Conservation (phyloP, 1,140 invertebrate species). For the Halesus radiatus region DNA sequence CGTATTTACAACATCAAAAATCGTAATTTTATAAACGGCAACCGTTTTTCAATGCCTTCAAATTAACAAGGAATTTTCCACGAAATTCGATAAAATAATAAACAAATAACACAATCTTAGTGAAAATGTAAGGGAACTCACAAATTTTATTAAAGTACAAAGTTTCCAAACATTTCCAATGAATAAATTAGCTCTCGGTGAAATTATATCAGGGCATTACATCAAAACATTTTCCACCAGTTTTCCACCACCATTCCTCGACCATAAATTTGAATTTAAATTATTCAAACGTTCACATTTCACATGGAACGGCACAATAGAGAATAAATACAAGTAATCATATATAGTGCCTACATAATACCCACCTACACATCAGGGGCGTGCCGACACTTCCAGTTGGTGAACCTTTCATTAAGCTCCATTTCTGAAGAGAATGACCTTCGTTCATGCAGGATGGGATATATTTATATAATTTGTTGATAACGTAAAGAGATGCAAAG, state of each 20-base stretch:
- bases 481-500: too few species aligned
- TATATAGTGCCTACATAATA: not conserved
- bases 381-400: too few species aligned
- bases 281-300: conserved; percentile 32
- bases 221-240: conserved; percentile 34
- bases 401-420: too few species aligned
- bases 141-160: conserved; percentile 8
- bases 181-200: conserved; percentile 34
- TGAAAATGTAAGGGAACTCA: conserved; percentile 5
- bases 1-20: too few species aligned
- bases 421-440: too few species aligned
- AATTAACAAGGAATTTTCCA: not conserved
- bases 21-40: too few species aligned
- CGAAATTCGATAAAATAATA: conserved; percentile 2
- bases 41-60: not conserved
- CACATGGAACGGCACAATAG: conserved; percentile 28
- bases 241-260: conserved; percentile 4
- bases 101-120: conserved; percentile 7
- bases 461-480: too few species aligned
- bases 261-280: conserved; percentile 38
- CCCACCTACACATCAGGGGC: too few species aligned
- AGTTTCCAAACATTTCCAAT: conserved; percentile 25
- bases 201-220: conserved; percentile 29
- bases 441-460: too few species aligned
- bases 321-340: conserved; percentile 35